Percentiles rank a stretch among this genome's conserved stretches.
phyloP scores from a whole-genome alignment of 2,888 invertebrate species.

The Dione juno region DNA sequence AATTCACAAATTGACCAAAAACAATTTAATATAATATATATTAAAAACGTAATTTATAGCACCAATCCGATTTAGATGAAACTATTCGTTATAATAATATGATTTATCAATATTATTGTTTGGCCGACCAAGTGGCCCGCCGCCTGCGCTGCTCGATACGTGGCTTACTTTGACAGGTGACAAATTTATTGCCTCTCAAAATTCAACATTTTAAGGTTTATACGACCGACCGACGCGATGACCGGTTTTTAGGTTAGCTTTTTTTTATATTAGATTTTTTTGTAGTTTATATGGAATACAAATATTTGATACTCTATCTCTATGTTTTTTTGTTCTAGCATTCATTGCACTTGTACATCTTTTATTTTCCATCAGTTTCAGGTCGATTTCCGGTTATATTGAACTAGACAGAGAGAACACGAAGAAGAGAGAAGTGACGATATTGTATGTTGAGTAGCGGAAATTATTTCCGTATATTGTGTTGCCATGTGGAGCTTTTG shows the following conservation, averaged over 20 bases:
- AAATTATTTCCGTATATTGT: no score
- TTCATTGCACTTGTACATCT: no score
- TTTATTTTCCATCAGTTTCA: no score
- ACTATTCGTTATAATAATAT: conserved; percentile 47
- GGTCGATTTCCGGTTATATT: no score
- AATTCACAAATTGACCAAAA: background rate
- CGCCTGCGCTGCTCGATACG: conserved; percentile 77
- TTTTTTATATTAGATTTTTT: conserved; percentile 31
- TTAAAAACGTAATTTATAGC: conserved; percentile 40
- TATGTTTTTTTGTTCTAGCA: no score
- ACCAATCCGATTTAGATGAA: conserved; percentile 46
- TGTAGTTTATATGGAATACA: background rate
- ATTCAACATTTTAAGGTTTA: conserved; percentile 62
- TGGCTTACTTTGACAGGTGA: conserved; percentile 81
- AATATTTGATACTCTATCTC: no score
- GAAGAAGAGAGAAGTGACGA: no score
- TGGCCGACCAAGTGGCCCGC: conserved; percentile 45
- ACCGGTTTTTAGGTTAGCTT: conserved; percentile 22
- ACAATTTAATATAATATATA: conserved; percentile 3
- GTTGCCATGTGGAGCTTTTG: no score
- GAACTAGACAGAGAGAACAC: no score
- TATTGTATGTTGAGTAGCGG: no score
- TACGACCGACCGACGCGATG: conserved; percentile 30
- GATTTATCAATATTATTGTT: conserved; percentile 54
- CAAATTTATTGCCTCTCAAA: conserved; percentile 81